phyloP scores from a whole-genome alignment of 2,797 vertebrate species.

The Graptemys geographica region DNA sequence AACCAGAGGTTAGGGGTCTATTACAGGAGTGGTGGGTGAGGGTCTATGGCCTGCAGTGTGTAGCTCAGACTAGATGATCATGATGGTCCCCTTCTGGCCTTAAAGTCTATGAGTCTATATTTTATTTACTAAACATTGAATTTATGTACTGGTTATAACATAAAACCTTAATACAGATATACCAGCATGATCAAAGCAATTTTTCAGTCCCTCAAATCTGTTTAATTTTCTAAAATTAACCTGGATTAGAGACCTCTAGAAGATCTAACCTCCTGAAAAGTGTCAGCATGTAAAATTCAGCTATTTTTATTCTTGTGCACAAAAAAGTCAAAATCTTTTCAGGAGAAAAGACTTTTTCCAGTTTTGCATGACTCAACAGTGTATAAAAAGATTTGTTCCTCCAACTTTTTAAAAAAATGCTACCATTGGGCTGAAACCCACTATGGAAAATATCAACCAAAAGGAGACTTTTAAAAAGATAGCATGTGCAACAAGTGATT shows the following conservation, averaged over 20 bases:
- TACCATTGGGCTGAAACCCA: slow-evolving; percentile 35
- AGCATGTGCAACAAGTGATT: slow-evolving; percentile 44
- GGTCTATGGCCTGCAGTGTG: neutral
- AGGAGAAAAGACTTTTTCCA: slow-evolving; percentile 12
- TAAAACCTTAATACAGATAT: neutral
- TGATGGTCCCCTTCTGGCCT: neutral
- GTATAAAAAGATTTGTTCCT: neutral
- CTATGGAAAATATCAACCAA: slow-evolving; percentile 7
- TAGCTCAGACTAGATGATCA: neutral
- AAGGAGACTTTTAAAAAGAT: neutral
- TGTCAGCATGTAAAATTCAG: neutral
- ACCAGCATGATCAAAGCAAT: neutral
- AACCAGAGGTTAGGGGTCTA: neutral
- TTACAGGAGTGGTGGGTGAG: neutral
- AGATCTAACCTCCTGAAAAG: slow-evolving; percentile 38
- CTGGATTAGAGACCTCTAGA: neutral
- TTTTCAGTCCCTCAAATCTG: slow-evolving; percentile 10
- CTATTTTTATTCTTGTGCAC: slow-evolving; percentile 5
- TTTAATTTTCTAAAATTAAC: slow-evolving; percentile 3
- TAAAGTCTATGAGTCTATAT: neutral
- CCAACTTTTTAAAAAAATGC: neutral
- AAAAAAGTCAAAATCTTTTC: neutral
- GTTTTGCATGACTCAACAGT: neutral
- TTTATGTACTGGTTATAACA: neutral
- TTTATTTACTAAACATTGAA: slow-evolving; percentile 10